Percentiles rank a stretch among this genome's conserved stretches.
Conservation (phyloP, 2,797 vertebrate genomes). For the Podarcis siculus region DNA sequence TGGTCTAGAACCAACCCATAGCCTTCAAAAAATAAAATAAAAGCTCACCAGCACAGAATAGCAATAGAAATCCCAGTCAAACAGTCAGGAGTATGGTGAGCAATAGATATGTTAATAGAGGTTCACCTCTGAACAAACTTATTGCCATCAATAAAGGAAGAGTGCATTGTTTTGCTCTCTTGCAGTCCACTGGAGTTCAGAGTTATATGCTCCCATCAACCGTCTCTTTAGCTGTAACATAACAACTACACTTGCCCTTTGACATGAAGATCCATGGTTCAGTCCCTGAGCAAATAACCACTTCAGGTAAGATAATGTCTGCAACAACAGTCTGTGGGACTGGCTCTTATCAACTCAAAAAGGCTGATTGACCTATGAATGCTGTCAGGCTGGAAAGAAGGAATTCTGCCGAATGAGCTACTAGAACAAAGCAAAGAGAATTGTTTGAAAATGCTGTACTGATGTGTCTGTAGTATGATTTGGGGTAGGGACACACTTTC, state of each 20-base stretch:
- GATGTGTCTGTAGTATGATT: not conserved
- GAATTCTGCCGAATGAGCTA: not conserved
- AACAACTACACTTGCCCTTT: not conserved
- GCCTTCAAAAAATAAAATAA: not conserved
- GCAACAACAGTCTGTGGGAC: not conserved
- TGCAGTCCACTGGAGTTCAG: not conserved
- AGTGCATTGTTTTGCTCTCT: not conserved
- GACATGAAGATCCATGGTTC: not conserved
- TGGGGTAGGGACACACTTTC: not conserved
- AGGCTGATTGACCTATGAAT: not conserved
- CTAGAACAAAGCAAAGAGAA: not conserved
- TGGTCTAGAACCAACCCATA: not conserved
- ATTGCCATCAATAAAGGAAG: not conserved
- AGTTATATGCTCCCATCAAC: not conserved
- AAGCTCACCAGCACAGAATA: not conserved
- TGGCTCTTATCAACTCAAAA: constrained; percentile 1
- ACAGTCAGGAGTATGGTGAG: not conserved
- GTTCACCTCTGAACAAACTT: not conserved
- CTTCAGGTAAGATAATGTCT: constrained; percentile 3
- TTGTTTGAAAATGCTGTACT: not conserved
- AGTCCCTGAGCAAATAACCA: constrained; percentile 12
- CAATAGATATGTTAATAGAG: not conserved
- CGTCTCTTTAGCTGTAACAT: not conserved
- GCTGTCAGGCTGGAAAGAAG: not conserved
- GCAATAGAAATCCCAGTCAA: not conserved